Evolutionary conservation across 2,113 vertebrate genomes (phyloP), one percentile per base, ranked within the genome.

Genomic region (Onychostoma macrolepis): DNA sequence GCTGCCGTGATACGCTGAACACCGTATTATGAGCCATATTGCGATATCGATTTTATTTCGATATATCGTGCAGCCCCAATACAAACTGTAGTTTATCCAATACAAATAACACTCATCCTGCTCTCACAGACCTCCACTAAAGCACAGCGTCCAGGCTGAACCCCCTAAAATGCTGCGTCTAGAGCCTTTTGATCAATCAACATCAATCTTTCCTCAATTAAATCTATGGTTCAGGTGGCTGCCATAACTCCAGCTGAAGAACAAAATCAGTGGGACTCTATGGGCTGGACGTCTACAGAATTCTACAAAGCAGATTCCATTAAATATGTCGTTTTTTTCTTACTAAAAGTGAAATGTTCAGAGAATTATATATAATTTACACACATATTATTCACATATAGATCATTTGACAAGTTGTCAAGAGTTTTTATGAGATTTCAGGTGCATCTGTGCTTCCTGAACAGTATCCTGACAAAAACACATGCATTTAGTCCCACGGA

Each of bases 11-110:
- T 10, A 74, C 5, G 24, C 71, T 48, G 43, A 77, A 48, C 13
- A 26, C n/a, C 1, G 6, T 45, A 48, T 76, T 41, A 45, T 28
- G 43, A 77, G 74, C n/a, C n/a, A 48, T 28, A 77, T 30, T 48
- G n/a, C 41, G 0, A 19, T 28, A 77, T 30, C 26, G 7, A 30
- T 77, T 77, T 50, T 19, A 76, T 50, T 77, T 77, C 6, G 75
- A 77, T 77, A 77, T 77, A 15, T 50, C 3, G 13, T 50, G 41
- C 15, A 50, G 43, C 43, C n/a, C 43, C 30, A 77, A 50, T 30
- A 77, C 75, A 77, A 77, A 30, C 15, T 30, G 75, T 45, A 28
- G 13, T 26, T 78, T 53, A 53, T 78, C 17, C n/a, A 78, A 53
- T 78, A 33, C n/a, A 77, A 19, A 48, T 77, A 77, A 77, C 26